These are phyloP conservation scores for Esox masquinongy DNA, from an alignment of 2,797 vertebrate species.

Conservation along the genomic window DNA sequence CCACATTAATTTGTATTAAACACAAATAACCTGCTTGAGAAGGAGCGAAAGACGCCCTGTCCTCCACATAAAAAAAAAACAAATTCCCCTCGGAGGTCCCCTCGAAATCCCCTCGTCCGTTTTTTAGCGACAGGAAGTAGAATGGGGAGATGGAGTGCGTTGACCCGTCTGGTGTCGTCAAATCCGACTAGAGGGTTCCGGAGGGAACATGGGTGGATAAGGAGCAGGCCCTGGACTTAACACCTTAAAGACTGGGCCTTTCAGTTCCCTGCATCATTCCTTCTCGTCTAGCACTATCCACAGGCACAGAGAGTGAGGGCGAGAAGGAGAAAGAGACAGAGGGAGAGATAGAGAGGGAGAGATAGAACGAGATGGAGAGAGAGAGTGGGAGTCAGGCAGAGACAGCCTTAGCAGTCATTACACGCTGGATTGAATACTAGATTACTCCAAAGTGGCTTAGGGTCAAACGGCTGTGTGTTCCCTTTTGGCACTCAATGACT, in stretches of 20 bases:
- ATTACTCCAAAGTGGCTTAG: slow-evolving; percentile 99
- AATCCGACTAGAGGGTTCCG: not conserved
- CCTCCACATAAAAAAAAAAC: not conserved
- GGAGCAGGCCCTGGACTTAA: not conserved
- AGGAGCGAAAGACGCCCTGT: not conserved
- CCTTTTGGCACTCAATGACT: slow-evolving; percentile 99
- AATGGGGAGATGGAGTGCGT: not conserved
- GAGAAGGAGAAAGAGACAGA: not conserved
- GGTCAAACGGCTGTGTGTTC: slow-evolving; percentile 99
- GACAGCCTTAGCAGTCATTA: slow-evolving; percentile 99
- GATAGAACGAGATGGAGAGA: not conserved
- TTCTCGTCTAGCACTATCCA: not conserved
- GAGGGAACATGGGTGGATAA: not conserved
- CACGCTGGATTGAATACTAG: slow-evolving; percentile 99
- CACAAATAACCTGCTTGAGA: slow-evolving; percentile 68
- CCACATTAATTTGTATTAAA: slow-evolving; percentile 67
- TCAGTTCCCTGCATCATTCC: not conserved
- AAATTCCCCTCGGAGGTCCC: not conserved
- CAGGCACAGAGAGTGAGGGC: not conserved
- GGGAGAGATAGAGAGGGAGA: slow-evolving; percentile 2
- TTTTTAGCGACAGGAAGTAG: slow-evolving; percentile 53
- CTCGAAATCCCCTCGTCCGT: slow-evolving; percentile 67
- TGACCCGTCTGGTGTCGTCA: not conserved
- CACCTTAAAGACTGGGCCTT: not conserved
- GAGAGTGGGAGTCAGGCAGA: slow-evolving; percentile 76